Percentiles rank a stretch among this genome's conserved stretches.
phyloP scores from a whole-genome alignment of 2,888 invertebrate species.

The Acanthosepion esculentum region DNA sequence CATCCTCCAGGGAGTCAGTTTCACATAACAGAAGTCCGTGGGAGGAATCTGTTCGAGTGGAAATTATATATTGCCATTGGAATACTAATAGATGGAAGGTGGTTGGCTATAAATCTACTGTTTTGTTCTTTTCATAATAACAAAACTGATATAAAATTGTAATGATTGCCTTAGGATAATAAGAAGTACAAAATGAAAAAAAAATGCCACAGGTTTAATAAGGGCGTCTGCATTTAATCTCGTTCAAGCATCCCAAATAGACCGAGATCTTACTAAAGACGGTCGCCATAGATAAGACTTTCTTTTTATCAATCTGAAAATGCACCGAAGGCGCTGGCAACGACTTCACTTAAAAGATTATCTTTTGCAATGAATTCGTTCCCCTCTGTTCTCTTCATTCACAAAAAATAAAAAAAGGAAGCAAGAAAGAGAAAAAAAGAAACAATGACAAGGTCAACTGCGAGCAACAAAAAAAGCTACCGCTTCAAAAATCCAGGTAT shows the following conservation, averaged over 20 bases:
- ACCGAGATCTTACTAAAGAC: not conserved
- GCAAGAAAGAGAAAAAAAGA: not conserved
- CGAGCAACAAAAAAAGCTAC: not conserved
- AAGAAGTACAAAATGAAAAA: not conserved
- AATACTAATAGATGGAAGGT: too few species aligned
- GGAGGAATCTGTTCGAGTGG: too few species aligned
- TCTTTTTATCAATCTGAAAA: not conserved
- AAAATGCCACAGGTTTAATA: not conserved
- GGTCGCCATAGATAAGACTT: not conserved
- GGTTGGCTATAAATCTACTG: too few species aligned
- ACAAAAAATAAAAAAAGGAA: not conserved
- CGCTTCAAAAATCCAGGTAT: not conserved
- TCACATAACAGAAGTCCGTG: too few species aligned
- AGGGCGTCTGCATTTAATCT: not conserved
- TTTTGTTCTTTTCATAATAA: too few species aligned
- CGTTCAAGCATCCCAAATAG: not conserved
- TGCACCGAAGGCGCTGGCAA: not conserved
- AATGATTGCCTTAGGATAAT: too few species aligned
- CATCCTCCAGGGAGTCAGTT: too few species aligned
- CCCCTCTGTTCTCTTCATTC: not conserved
- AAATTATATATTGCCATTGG: too few species aligned
- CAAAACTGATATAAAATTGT: too few species aligned
- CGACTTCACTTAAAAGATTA: slow-evolving; percentile 10
- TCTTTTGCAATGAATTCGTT: not conserved
- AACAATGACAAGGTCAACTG: not conserved